Evolutionary conservation across 2,888 invertebrate genomes (phyloP).

Genomic region (Lagria hirta): DNA sequence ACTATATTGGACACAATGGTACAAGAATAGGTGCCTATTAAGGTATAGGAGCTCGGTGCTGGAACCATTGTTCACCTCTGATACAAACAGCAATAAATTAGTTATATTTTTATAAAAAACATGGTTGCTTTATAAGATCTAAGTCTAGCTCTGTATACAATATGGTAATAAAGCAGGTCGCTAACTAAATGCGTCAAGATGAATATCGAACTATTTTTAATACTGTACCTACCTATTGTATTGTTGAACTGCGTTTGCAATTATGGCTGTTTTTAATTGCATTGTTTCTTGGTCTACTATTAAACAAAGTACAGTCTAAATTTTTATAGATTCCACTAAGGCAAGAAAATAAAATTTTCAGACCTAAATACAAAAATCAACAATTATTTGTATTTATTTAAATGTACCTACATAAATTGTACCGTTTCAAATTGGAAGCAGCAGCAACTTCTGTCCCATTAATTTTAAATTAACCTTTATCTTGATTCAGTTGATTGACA

Average conservation of each 20-base stretch:
- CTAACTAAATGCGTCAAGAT: slow-evolving; percentile 39
- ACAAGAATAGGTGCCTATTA: slow-evolving; percentile 43
- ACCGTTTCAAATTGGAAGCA: too few species aligned
- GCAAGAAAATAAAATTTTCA: too few species aligned
- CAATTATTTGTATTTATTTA: too few species aligned
- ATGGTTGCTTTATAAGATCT: slow-evolving; percentile 43
- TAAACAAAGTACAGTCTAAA: too few species aligned
- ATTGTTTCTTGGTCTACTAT: slow-evolving; percentile 24
- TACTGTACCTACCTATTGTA: slow-evolving; percentile 40
- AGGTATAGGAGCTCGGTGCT: slow-evolving; percentile 38
- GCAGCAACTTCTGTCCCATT: too few species aligned
- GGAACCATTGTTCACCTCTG: slow-evolving; percentile 43
- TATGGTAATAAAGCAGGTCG: slow-evolving; percentile 44
- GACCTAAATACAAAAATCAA: too few species aligned
- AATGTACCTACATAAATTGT: too few species aligned
- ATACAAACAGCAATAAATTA: slow-evolving; percentile 45
- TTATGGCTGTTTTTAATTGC: slow-evolving; percentile 28
- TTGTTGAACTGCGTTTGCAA: slow-evolving; percentile 32
- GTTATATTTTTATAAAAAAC: slow-evolving; percentile 40
- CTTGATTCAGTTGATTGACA: too few species aligned
- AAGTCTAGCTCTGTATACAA: slow-evolving; percentile 38
- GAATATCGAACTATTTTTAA: slow-evolving; percentile 40
- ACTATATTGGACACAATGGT: slow-evolving; percentile 42
- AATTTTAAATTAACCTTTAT: too few species aligned
- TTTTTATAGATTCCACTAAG: too few species aligned